Evolutionary conservation across 64 coral and sea anemone genomes (phyloP).

Genomic region (Pachyseris speciosa): DNA sequence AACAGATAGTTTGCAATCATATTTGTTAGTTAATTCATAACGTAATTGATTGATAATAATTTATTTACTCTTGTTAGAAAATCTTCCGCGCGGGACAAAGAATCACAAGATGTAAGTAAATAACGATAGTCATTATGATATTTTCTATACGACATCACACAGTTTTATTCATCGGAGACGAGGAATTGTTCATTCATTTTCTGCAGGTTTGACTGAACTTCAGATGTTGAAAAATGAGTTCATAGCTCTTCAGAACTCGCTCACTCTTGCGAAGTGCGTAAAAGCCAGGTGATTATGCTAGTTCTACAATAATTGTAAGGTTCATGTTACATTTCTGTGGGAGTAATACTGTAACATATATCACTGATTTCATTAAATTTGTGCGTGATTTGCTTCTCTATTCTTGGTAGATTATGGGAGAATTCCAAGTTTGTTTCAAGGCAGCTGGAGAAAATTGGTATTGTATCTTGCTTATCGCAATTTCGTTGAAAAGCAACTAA

Average conservation of each 20-base stretch:
- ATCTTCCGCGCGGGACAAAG: conserved; percentile 90
- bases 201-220: conserved; percentile 78
- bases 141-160: too few species aligned
- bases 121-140: too few species aligned
- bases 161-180: too few species aligned
- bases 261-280: conserved; percentile 83
- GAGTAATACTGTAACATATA: not conserved
- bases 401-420: conserved; percentile 87
- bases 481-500: not conserved
- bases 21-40: too few species aligned
- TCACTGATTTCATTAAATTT: not conserved
- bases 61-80: conserved; percentile 73
- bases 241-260: conserved; percentile 76
- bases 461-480: not conserved
- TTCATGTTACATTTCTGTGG: not conserved
- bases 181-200: not conserved
- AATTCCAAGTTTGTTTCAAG: conserved; percentile 96
- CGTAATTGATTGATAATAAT: too few species aligned
- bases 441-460: conserved; percentile 99
- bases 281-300: conserved; percentile 63
- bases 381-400: not conserved
- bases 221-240: conserved; percentile 69
- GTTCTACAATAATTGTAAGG: not conserved
- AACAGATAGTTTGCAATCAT: too few species aligned
- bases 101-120: conserved; percentile 91